These are phyloP conservation scores for Fukomys damarensis DNA, from an alignment of 2,113 vertebrate species.

Conservation along the genomic window DNA sequence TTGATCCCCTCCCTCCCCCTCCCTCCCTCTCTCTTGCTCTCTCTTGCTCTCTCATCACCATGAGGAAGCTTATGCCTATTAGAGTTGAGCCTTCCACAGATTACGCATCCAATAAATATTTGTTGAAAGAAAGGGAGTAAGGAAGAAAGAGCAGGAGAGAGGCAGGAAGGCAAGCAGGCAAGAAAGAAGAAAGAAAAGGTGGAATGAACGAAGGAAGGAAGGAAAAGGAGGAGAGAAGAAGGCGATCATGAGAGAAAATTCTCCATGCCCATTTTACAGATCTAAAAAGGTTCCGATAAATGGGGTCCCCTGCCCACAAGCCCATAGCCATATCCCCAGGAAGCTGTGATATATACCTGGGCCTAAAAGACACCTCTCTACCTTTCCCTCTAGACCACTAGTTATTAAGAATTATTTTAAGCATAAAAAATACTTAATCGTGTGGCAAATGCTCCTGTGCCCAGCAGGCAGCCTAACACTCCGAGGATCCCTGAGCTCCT, in stretches of 20 bases:
- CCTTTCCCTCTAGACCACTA: neutral
- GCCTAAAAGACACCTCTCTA: neutral
- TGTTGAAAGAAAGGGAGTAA: neutral
- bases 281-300: neutral
- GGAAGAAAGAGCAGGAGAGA: neutral
- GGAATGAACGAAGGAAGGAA: no score
- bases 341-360: neutral
- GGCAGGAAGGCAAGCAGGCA: neutral
- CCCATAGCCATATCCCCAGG: neutral
- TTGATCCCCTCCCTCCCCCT: no score
- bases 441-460: neutral
- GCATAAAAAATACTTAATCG: neutral
- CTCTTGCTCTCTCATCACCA: neutral
- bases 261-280: constrained; percentile 18
- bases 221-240: neutral
- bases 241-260: neutral
- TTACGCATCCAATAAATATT: neutral
- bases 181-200: neutral
- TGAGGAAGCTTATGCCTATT: neutral
- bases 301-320: neutral
- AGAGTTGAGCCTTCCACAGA: neutral
- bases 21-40: no score
- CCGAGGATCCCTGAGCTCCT: neutral
- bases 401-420: neutral
- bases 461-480: neutral